Conservation (phyloP, 1,140 invertebrate genomes). For the Drosophila erecta region DNA sequence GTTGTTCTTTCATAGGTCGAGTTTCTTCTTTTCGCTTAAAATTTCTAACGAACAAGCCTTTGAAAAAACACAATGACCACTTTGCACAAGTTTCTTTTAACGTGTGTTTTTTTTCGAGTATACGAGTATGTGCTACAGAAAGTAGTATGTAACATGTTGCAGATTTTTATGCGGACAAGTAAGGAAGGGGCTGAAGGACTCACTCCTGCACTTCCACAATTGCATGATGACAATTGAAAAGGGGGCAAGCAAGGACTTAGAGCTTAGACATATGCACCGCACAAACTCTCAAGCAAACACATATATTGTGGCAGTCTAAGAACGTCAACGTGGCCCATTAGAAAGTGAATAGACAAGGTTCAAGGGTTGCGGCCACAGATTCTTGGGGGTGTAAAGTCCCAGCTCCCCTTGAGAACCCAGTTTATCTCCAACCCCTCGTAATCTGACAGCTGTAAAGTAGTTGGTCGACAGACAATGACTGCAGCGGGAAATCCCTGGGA, state of each 20-base stretch:
- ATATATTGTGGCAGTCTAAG: constrained; percentile 47
- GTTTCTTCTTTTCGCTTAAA: no score
- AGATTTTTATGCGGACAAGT: constrained; percentile 53
- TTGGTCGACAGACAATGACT: constrained; percentile 26
- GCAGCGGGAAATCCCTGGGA: constrained; percentile 13
- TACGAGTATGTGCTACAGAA: constrained; percentile 13
- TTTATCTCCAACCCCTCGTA: constrained; percentile 6
- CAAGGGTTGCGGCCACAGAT: constrained; percentile 29
- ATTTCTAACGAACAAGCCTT: background rate
- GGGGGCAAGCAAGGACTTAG: constrained; percentile 9
- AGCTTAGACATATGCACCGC: constrained; percentile 41
- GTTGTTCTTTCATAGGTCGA: no score
- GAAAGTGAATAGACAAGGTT: constrained; percentile 61
- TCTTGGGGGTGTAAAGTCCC: constrained; percentile 13
- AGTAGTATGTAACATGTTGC: constrained; percentile 70
- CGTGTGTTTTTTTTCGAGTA: background rate
- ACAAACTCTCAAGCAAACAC: constrained; percentile 17
- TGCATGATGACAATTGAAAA: constrained; percentile 56
- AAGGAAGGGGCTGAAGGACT: constrained; percentile 23
- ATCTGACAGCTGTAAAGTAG: constrained; percentile 43
- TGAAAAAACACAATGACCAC: background rate
- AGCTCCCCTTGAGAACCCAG: background rate
- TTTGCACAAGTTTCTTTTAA: background rate
- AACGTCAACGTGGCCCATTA: constrained; percentile 62
- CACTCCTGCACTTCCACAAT: constrained; percentile 31